Base-by-base conservation (phyloP, 2,888 invertebrate species). In the Macrophya annulata region DNA sequence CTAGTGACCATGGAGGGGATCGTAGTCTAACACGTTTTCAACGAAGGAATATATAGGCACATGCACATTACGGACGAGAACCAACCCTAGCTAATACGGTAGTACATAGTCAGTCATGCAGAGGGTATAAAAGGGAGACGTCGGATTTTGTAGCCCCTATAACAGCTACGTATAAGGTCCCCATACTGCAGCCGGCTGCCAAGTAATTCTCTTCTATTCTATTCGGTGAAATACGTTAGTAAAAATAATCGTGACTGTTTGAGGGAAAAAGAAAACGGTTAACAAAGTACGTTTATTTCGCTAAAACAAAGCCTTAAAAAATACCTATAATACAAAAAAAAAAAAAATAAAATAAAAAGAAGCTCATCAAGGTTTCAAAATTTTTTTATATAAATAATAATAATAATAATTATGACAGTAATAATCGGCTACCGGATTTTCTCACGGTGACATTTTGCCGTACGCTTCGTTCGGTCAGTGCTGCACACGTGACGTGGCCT, bases 101-200 rank as follows among this genome's bases (percentile, higher is more conserved):
- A 55, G 55, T 55, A 55, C n/a, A 55, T 45, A 74, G 72, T 31
- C 40, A 74, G 43, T 74, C 72, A 45, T 74, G 72, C 43, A 74
- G 43, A 40, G 72, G 40, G 43, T 43, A 31, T 3, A 45, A 74
- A 8, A 74, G 43, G 55, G 17, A 43, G 17, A 31, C 31, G 31
- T 15, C 43, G 72, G 43, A 10, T 31, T 31, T 74, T 40, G n/a
- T 17, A 43, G 72, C 72, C 72, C 72, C 72, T 45, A 74, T 74
- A 43, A 43, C 31, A 31, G 31, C 31, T 31, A 31, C 31, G 31
- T 31, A 3, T n/a, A n/a, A n/a, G n/a, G n/a, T 51, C 68, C 68
- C 25, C 68, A 68, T 17, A 74, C 31, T 40, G 72, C 72, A 74
- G 72, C 72, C 45, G 45, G 72, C 72, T 55, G 55, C 55, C 55